These are phyloP conservation scores for Brachyhypopomus occidentalis DNA, from an alignment of 2,113 vertebrate genomes.

Conservation along the genomic window DNA sequence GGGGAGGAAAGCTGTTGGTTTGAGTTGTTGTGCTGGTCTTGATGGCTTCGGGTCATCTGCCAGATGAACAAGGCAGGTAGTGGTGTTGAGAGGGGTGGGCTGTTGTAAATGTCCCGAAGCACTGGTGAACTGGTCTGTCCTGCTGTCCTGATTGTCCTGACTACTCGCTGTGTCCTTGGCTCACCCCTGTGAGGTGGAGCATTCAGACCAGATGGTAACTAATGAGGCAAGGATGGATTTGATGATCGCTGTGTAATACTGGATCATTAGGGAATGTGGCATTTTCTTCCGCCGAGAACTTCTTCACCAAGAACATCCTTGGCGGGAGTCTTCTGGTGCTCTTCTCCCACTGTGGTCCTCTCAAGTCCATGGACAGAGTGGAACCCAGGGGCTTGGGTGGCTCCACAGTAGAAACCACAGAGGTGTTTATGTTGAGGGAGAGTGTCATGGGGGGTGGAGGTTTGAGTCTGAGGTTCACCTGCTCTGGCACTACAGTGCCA, in stretches of 20 bases:
- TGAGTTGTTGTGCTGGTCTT: not conserved
- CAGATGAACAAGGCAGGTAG: not conserved
- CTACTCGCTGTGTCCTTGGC: not conserved
- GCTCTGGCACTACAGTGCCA: not conserved
- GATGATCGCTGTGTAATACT: not conserved
- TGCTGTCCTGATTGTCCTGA: not conserved
- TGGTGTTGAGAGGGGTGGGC: not conserved
- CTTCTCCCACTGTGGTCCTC: not conserved
- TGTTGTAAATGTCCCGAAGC: not conserved
- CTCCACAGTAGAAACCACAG: not conserved
- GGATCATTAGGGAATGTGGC: not conserved
- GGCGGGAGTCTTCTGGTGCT: not conserved
- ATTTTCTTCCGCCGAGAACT: too few relatives aligned
- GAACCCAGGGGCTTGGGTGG: not conserved
- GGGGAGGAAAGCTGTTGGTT: not conserved
- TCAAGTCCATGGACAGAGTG: not conserved
- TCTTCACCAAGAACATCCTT: not conserved
- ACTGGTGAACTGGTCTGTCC: not conserved
- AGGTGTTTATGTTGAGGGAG: not conserved
- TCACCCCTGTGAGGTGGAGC: not conserved
- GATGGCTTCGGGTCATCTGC: not conserved
- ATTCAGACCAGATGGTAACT: not conserved
- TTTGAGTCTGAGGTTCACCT: not conserved
- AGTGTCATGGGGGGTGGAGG: not conserved
- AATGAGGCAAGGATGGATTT: slow-evolving; percentile 2